These are phyloP conservation scores for Lophotriccus pileatus DNA, from an alignment of 2,797 vertebrate genomes.

Conservation along the genomic window DNA sequence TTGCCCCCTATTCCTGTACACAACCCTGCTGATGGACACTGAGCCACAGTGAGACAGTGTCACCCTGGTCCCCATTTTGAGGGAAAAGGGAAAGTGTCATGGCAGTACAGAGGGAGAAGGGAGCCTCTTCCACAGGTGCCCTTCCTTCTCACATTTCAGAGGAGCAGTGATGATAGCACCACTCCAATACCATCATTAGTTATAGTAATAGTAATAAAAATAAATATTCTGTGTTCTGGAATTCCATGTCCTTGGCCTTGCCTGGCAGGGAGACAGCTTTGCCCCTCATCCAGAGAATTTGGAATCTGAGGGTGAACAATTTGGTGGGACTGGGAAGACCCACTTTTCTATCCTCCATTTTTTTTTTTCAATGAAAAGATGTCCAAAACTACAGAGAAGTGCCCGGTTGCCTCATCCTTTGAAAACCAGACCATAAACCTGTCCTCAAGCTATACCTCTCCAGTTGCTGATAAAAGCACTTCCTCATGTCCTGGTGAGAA, in stretches of 20 bases:
- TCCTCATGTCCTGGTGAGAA: neutral
- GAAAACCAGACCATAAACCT: neutral
- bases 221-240: neutral
- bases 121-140: neutral
- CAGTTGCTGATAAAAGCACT: neutral
- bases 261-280: neutral
- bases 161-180: neutral
- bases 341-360: neutral
- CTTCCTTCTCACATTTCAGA: neutral
- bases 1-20: neutral
- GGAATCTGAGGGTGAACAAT: neutral
- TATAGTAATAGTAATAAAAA: neutral
- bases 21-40: neutral
- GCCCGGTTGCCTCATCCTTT: neutral
- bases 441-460: accelerated
- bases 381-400: neutral
- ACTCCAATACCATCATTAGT: accelerated
- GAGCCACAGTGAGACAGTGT: neutral
- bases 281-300: neutral
- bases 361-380: neutral
- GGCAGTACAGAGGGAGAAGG: neutral
- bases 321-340: neutral
- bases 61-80: neutral
- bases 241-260: neutral
- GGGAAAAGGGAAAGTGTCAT: neutral